Evolutionary conservation across 2,113 vertebrate genomes (phyloP).

Genomic region (Dicaeum eximium): DNA sequence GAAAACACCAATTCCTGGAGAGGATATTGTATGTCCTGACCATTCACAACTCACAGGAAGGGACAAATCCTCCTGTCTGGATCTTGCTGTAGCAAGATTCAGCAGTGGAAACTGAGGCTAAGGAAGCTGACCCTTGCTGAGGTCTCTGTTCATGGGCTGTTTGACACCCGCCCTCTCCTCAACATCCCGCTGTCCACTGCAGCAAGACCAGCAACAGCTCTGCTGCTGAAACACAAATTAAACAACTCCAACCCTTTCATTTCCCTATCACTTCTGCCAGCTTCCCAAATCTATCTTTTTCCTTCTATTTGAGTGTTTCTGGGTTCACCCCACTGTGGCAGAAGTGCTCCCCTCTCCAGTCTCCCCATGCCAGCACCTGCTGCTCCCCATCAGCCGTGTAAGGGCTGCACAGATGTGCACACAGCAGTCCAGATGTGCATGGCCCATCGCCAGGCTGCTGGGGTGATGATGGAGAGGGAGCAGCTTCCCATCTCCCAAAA

Average conservation of each 20-base stretch:
- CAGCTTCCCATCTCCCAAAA: not conserved
- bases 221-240: not conserved
- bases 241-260: not conserved
- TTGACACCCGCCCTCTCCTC: not conserved
- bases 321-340: not conserved
- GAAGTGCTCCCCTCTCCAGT: not conserved
- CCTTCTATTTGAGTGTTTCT: not conserved
- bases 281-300: not conserved
- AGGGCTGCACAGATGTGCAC: not conserved
- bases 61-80: not conserved
- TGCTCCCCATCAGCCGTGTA: not conserved
- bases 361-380: not conserved
- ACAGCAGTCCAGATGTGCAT: not conserved
- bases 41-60: not conserved
- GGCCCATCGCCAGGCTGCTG: not conserved
- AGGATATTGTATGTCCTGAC: rapidly evolving
- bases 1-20: rapidly evolving
- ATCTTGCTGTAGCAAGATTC: not conserved
- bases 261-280: not conserved
- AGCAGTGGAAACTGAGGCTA: not conserved
- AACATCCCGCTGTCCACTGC: not conserved
- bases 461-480: not conserved
- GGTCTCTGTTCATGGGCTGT: not conserved
- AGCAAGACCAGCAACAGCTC: not conserved
- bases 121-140: not conserved